Evolutionary conservation across 2,797 vertebrate species (phyloP).

Genomic region (Ara ararauna): DNA sequence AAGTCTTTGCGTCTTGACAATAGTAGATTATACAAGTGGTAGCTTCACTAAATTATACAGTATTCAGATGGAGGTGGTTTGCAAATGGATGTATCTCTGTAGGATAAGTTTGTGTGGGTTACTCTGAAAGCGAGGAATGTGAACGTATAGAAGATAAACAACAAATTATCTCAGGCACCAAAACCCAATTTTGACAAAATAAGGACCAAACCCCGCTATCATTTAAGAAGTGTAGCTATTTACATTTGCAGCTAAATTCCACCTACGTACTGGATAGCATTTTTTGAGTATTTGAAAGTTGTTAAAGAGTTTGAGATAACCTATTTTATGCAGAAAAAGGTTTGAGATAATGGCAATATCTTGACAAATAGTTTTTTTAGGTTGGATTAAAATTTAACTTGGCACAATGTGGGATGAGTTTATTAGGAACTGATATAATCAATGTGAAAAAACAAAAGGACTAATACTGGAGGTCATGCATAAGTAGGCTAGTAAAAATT

Average conservation of each 20-base stretch:
- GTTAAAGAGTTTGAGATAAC: constrained; percentile 7
- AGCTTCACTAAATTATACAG: constrained; percentile 21
- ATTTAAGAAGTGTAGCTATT: constrained; percentile 13
- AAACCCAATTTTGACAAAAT: constrained; percentile 7
- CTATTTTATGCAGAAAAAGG: background rate
- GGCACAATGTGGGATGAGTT: background rate
- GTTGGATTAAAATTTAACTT: background rate
- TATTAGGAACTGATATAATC: background rate
- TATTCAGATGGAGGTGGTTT: constrained; percentile 37
- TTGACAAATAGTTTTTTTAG: background rate
- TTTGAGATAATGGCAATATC: background rate
- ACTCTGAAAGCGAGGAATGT: constrained; percentile 11
- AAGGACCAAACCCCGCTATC: background rate
- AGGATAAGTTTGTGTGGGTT: constrained; percentile 25
- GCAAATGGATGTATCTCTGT: constrained; percentile 8
- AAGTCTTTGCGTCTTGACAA: background rate
- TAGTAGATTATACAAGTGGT: background rate
- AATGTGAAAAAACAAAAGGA: background rate
- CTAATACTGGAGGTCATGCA: background rate
- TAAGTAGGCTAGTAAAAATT: background rate
- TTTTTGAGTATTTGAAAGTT: constrained; percentile 2
- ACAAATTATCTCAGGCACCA: background rate
- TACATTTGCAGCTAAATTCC: constrained; percentile 36
- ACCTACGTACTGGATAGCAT: background rate
- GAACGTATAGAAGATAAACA: constrained; percentile 18